phyloP scores from a whole-genome alignment of 2,113 vertebrate species.

The Orientallactaga bullata region DNA sequence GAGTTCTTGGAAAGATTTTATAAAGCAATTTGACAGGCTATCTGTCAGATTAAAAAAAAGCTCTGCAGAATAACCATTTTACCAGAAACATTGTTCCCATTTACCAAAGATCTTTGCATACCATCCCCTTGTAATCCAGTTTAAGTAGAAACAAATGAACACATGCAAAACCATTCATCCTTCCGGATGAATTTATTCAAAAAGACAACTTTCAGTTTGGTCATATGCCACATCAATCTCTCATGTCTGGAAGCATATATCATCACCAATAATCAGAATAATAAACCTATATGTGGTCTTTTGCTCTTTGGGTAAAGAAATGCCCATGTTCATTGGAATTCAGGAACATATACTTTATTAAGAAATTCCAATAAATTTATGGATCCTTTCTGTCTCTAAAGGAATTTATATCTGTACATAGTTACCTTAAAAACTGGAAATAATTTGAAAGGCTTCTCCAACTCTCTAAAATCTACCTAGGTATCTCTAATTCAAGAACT shows the following conservation, averaged over 20 bases:
- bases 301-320: slow-evolving; percentile 18
- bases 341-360: not conserved
- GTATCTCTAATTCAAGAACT: not conserved
- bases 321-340: not conserved
- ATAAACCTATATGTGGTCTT: slow-evolving; percentile 26
- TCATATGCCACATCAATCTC: not conserved
- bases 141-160: slow-evolving; percentile 62
- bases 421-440: slow-evolving; percentile 6
- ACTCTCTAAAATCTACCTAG: not conserved
- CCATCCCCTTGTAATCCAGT: not conserved
- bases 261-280: not conserved
- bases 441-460: slow-evolving; percentile 44
- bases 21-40: not conserved
- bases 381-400: not conserved
- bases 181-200: not conserved
- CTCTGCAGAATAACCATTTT: not conserved
- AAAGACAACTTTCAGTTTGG: slow-evolving; percentile 31
- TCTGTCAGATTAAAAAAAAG: not conserved
- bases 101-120: not conserved
- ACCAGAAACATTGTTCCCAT: not conserved
- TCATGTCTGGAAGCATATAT: slow-evolving; percentile 7
- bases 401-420: slow-evolving; percentile 6
- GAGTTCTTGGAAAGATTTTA: not conserved
- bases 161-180: not conserved
- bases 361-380: slow-evolving; percentile 9